Base-by-base conservation (phyloP, 1,140 invertebrate species). In the Hyles euphorbiae region DNA sequence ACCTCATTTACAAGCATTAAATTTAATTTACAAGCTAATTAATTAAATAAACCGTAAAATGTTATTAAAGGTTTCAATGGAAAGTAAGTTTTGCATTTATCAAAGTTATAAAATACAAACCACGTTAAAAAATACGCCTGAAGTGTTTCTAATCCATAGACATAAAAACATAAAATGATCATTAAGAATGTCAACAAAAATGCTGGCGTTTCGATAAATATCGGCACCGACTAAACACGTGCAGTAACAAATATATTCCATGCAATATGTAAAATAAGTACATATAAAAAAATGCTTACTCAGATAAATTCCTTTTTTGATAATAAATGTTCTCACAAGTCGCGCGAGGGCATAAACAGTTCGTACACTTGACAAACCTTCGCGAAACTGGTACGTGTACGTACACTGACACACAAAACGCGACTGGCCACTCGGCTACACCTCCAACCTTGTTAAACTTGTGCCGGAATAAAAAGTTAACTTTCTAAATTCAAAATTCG, bases 401-500 rank as follows among this genome's bases (percentile, higher is more conserved):
- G 22, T 61, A 58, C 68, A 63, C 64, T 64, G 69, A 62, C 71
- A 76, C 72, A 77, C 74, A 55, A 65, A 62, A 47, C 64, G 67
- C 77, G 70, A 87, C 83, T 87, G 76, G 56, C 60, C 46, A 55
- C 34, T 58, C 33, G 49, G 44, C 60, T 56, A 57, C 63, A 63
- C 48, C 64, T 54, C 53, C 68, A 76, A 75, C 68, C 77, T 78
- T 78, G 65, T 80, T 72, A 73, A 80, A 80, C 70, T 79, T 76
- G 69, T 68, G 66, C 67, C 72, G 70, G 72, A 78, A 77, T 78
- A 72, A 83, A 81, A 81, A 78, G 70, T 80, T 74, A 67, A 83
- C 83, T 87, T 84, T 87, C 83, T 87, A 84, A 78, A 75, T 76
- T 74, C 67, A 69, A 54, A 78, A 82, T 83, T 82, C 58, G 72